These are phyloP conservation scores for Candoia aspera DNA, from an alignment of 2,113 vertebrate genomes.

Conservation along the genomic window DNA sequence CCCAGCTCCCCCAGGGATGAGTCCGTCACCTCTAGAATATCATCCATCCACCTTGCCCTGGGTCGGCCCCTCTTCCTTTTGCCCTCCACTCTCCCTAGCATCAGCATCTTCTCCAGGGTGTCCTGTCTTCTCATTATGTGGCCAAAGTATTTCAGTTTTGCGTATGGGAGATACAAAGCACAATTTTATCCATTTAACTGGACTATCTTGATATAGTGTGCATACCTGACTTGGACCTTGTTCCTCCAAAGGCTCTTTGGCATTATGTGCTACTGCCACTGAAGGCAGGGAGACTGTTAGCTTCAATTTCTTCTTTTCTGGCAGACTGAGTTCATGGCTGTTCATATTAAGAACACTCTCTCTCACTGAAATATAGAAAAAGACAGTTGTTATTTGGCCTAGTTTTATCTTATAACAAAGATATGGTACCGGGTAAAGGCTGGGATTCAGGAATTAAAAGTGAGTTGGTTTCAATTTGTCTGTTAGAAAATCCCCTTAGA, in stretches of 20 bases:
- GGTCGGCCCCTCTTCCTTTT: too few species aligned
- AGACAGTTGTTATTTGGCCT: neutral
- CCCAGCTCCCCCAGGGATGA: too few species aligned
- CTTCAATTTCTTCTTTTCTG: conserved; percentile 1
- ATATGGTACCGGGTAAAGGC: neutral
- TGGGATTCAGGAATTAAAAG: neutral
- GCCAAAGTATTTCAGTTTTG: too few species aligned
- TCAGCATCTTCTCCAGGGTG: too few species aligned
- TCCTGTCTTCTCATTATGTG: too few species aligned
- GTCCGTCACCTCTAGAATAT: too few species aligned
- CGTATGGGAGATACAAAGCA: neutral
- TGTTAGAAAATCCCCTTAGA: neutral
- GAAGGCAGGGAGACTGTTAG: neutral
- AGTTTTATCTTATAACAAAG: neutral
- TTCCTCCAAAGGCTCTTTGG: neutral
- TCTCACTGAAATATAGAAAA: conserved; percentile 18
- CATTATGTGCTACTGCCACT: neutral
- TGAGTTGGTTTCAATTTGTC: neutral
- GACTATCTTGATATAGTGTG: neutral
- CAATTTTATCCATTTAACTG: neutral
- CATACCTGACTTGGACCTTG: neutral
- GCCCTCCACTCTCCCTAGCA: too few species aligned
- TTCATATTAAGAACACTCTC: conserved; percentile 4
- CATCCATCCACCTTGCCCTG: too few species aligned
- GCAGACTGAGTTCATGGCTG: conserved; percentile 3